Conservation (phyloP, 1,140 invertebrate genomes). For the Megalopta genalis region DNA sequence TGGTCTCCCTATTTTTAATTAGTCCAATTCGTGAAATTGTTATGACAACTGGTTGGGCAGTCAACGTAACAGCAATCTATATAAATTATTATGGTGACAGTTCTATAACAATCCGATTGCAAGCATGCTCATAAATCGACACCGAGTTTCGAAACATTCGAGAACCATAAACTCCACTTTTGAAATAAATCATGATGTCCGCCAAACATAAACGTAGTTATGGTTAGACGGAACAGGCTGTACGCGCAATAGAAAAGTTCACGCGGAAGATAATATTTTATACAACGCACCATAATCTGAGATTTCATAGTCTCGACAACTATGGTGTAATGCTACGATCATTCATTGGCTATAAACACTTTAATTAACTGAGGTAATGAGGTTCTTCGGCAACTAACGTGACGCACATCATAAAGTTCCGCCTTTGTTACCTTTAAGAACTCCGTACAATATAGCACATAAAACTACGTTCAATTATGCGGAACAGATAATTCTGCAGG, state of each 20-base stretch:
- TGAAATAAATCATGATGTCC: constrained; percentile 3
- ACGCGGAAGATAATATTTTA: not conserved
- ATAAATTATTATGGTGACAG: too few relatives aligned
- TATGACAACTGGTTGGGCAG: too few relatives aligned
- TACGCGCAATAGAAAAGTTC: not conserved
- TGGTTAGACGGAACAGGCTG: not conserved
- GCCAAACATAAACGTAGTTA: constrained; percentile 13
- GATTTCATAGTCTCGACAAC: constrained; percentile 38
- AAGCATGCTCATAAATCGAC: too few relatives aligned
- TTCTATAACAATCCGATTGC: too few relatives aligned
- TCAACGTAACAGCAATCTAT: too few relatives aligned
- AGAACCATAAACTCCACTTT: not conserved
- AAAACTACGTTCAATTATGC: not conserved
- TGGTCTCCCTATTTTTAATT: too few relatives aligned
- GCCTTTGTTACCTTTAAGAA: constrained; percentile 29
- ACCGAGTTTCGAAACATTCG: not conserved
- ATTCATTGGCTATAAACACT: constrained; percentile 54
- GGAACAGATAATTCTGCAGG: not conserved
- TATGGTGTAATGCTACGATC: constrained; percentile 38
- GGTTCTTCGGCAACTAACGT: constrained; percentile 9
- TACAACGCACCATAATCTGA: constrained; percentile 5
- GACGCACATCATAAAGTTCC: constrained; percentile 1
- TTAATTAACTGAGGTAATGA: constrained; percentile 17
- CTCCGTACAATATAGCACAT: not conserved
- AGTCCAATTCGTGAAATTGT: too few relatives aligned